Conservation (phyloP, 2,888 invertebrate species). For the Coenonympha glycerion region DNA sequence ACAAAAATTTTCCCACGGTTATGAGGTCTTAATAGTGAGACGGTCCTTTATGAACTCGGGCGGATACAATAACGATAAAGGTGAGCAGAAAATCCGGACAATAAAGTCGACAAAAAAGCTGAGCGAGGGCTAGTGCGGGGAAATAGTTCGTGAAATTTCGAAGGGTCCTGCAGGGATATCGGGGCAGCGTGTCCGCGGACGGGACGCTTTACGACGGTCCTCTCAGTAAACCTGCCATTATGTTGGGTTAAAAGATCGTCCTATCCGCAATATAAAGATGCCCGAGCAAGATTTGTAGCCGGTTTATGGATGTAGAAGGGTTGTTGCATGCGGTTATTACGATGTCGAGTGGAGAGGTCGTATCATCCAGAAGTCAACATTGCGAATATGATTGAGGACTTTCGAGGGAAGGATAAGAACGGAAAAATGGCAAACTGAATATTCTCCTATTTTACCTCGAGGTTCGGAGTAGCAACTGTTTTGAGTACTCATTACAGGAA, state of each 20-base stretch:
- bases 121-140: constrained; percentile 69
- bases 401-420: constrained; percentile 53
- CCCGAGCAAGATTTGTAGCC: constrained; percentile 72
- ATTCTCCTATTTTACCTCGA: constrained; percentile 29
- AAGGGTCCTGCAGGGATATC: constrained; percentile 57
- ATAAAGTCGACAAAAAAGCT: constrained; percentile 73
- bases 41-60: constrained; percentile 70
- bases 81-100: constrained; percentile 74
- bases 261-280: constrained; percentile 72
- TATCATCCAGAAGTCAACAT: constrained; percentile 71
- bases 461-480: constrained; percentile 19
- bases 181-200: constrained; percentile 45
- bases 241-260: constrained; percentile 73
- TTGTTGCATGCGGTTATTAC: constrained; percentile 69
- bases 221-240: constrained; percentile 73
- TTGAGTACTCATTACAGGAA: constrained; percentile 8
- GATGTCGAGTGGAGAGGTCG: constrained; percentile 70
- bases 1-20: constrained; percentile 66
- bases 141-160: constrained; percentile 75
- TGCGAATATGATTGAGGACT: constrained; percentile 65
- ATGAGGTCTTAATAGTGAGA: constrained; percentile 73
- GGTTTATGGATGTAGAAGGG: constrained; percentile 73
- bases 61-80: constrained; percentile 75
- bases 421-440: constrained; percentile 47
- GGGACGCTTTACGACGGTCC: constrained; percentile 74